phyloP scores from a whole-genome alignment of 1,140 invertebrate species.

The Heliconius hermathena region DNA sequence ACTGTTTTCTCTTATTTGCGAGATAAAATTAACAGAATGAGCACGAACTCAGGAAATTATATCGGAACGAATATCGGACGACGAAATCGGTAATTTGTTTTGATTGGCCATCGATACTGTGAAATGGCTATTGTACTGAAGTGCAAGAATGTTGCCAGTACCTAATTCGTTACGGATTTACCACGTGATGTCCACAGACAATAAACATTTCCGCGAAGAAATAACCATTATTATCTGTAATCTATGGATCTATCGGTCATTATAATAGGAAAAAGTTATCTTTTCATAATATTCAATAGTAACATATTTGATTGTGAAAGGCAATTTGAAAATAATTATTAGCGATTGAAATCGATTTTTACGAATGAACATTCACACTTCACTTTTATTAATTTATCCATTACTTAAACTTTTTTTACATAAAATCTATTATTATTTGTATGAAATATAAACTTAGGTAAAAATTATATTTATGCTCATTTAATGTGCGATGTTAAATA shows the following conservation, averaged over 20 bases:
- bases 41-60: conserved; percentile 66
- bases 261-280: conserved; percentile 2
- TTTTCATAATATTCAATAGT: neutral
- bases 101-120: conserved; percentile 70
- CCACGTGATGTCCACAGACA: conserved; percentile 50
- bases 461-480: no score
- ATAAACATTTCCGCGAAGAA: conserved; percentile 22
- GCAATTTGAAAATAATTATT: neutral
- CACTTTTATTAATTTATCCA: no score
- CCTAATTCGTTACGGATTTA: conserved; percentile 69
- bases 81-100: conserved; percentile 74
- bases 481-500: no score
- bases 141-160: conserved; percentile 58
- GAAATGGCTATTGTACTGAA: conserved; percentile 64
- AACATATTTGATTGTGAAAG: neutral
- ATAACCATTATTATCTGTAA: conserved; percentile 30
- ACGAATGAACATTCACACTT: neutral
- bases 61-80: conserved; percentile 75
- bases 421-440: no score
- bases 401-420: no score
- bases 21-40: conserved; percentile 21
- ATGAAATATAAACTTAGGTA: no score
- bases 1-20: conserved; percentile 10
- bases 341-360: neutral
- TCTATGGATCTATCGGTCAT: neutral